Conservation (phyloP, 2,888 invertebrate species). For the Aspidiotus destructor region DNA sequence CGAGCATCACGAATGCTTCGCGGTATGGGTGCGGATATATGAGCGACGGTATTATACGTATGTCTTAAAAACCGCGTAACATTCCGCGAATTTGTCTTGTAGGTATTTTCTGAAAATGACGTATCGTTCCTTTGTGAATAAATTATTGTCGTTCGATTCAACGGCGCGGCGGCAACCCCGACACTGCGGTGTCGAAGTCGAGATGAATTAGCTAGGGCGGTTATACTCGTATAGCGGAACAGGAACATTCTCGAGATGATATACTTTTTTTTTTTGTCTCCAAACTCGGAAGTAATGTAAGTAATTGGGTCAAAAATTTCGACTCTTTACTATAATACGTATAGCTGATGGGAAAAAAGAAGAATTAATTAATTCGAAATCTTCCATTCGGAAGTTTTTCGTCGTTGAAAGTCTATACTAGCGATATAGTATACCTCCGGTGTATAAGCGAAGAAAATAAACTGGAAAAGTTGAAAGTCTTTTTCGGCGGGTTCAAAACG, state of each 20-base stretch:
- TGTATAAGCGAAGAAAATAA: not conserved
- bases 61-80: slow-evolving; percentile 7
- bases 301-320: not conserved
- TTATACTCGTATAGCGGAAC: no score
- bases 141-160: slow-evolving; percentile 18
- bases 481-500: slow-evolving; percentile 8
- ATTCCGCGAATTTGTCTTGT: slow-evolving; percentile 28
- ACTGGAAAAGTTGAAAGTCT: slow-evolving; percentile 15
- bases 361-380: slow-evolving; percentile 29
- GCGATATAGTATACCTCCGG: no score
- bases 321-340: not conserved
- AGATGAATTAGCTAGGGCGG: not conserved
- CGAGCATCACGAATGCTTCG: slow-evolving; percentile 3
- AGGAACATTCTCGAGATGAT: no score
- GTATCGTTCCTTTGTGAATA: slow-evolving; percentile 31
- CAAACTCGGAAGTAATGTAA: not conserved
- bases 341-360: not conserved
- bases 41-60: not conserved
- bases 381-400: slow-evolving; percentile 18
- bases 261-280: not conserved
- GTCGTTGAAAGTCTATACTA: not conserved
- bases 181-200: slow-evolving; percentile 4
- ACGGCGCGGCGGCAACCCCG: slow-evolving; percentile 8
- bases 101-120: slow-evolving; percentile 31
- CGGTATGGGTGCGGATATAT: no score